Evolutionary conservation across 2,888 invertebrate genomes (phyloP), one percentile per base, ranked within the genome.

Genomic region (Shargacucullia verbasci): DNA sequence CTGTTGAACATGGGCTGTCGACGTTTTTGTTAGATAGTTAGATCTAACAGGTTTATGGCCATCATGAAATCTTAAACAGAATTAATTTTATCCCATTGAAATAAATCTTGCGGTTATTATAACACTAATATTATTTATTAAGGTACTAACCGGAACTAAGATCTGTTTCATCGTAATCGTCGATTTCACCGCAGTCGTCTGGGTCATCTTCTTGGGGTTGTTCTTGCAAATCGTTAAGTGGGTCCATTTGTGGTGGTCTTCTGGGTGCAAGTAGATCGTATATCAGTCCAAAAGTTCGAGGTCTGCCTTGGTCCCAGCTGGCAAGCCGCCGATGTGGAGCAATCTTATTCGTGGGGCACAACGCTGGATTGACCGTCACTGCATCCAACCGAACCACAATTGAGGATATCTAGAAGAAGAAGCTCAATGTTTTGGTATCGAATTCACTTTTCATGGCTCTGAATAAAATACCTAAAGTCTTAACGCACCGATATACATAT

Each of bases 261-360:
- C 77, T 80, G 0, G 86, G 88, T 2, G 70, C 70, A 14, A 92
- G 70, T 33, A 92, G 70, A 35, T 86, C 84, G 59, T 88, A 84
- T 61, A 87, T 86, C 0, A 87, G 80, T 7, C 88, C 89, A 38
- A 92, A 84, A 1, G 92, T 93, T 3, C 92, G 83, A 0, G 83
- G 79, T 15, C 76, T 78, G 4, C 58, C 74, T 7, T 73, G 68
- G 9, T 80, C 76, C 76, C 76, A 80, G 15, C 73, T 82, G 0
- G 72, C 62, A 11, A 77, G 71, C 12, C 86, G 80, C 14, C 85
- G 79, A 56, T 89, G 88, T 1, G 93, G 92, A 1, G 93, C 93
- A 41, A 94, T 90, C 76, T 93, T 94, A 67, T 94, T 94, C 3
- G 93, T 93, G 1, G 93, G 93, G 31, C 94, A 93, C 54, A 87